Conservation (phyloP, 2,888 invertebrate genomes). For the Xestobium rufovillosum region DNA sequence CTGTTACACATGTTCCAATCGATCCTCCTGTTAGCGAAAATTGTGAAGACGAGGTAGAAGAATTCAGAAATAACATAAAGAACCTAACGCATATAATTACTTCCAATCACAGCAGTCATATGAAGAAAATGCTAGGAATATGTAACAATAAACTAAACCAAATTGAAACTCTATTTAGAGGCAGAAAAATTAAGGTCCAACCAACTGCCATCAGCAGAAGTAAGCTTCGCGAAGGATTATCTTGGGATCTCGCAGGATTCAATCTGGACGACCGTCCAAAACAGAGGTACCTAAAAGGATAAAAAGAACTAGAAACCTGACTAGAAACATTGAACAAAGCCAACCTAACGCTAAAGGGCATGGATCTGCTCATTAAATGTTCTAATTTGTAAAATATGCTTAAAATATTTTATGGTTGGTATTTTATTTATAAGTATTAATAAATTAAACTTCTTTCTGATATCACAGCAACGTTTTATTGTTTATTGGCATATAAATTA, state of each 20-base stretch:
- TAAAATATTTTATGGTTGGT: too few relatives aligned
- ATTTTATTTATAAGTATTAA: too few relatives aligned
- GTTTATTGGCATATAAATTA: too few relatives aligned
- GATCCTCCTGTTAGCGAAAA: too few relatives aligned
- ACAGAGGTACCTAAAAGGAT: neutral
- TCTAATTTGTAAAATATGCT: too few relatives aligned
- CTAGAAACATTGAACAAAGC: neutral
- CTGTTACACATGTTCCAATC: too few relatives aligned
- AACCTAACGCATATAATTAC: neutral
- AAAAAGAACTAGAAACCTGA: neutral
- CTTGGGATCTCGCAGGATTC: neutral
- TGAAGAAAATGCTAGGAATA: neutral
- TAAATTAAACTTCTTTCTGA: too few relatives aligned
- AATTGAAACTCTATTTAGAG: constrained; percentile 3
- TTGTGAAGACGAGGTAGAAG: neutral
- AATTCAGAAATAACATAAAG: neutral
- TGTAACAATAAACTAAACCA: neutral
- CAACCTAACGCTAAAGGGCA: neutral
- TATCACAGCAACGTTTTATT: too few relatives aligned
- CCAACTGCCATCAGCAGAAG: constrained; percentile 7
- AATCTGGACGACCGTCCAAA: constrained; percentile 4
- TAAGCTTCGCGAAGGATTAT: neutral
- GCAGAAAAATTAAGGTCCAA: constrained; percentile 2
- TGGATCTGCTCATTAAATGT: too few relatives aligned
- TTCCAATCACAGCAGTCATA: neutral